Evolutionary conservation across 2,888 invertebrate genomes (phyloP), one percentile per base, ranked within the genome.

Genomic region (Patella depressa): DNA sequence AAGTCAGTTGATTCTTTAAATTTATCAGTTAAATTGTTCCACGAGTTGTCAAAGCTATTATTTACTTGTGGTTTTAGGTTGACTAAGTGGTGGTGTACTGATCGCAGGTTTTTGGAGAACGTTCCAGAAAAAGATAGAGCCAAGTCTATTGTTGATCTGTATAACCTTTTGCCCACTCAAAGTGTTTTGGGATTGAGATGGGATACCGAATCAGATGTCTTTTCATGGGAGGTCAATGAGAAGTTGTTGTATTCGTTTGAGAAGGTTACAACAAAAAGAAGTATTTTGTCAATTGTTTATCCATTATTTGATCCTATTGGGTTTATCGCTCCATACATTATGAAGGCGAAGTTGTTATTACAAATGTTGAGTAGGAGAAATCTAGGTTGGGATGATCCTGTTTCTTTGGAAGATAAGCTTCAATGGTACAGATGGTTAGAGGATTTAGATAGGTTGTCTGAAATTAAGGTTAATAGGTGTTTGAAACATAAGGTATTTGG

Each of bases 71-170:
- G 19, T n/a, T 65, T 65, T 19, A n/a, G 24, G n/a, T 24, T 65
- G 19, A 65, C 65, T 4, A 65, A 65, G 24, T 65, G 24, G 65
- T 65, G 19, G 5, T 24, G 65, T 24, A 65, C 24, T 9, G 15
- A 65, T 65, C 65, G 24, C 12, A 24, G 24, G 14, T 65, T 65
- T 65, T 65, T 65, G 1, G 11, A n/a, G 9, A 9, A 11, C 14
- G 24, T 65, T 65, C 65, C 65, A 65, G 65, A 65, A 65, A 19
- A 65, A 2, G 65, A 65, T 24, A 65, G 65, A 65, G 65, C 65
- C n/a, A 65, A 65, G 24, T 65, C 65, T 11, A 19, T 65, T 65
- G 24, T 65, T 7, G 65, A 65, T 24, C 19, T 65, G n/a, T 19
- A 65, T 19, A 65, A 65, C 9, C 34, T 34, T 34, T 65, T 65